These are phyloP conservation scores for Phalacrocorax aristotelis DNA, from an alignment of 2,113 vertebrate species.

Conservation along the genomic window DNA sequence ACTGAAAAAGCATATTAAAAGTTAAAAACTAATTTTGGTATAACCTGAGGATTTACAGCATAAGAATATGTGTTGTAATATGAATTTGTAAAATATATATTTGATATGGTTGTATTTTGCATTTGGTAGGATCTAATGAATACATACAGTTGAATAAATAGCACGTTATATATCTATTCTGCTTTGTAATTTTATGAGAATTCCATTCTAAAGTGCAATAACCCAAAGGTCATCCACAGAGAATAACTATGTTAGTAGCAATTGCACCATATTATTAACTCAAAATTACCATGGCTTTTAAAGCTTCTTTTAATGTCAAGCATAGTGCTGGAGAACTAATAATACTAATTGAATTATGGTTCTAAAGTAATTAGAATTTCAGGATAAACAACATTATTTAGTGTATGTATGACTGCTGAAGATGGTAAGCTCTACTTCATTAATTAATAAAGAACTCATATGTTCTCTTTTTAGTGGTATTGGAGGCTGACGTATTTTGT, in stretches of 20 bases:
- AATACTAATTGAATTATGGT: conserved; percentile 43
- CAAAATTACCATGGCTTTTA: conserved; percentile 15
- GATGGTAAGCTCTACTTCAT: conserved; percentile 13
- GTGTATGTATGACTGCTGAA: background rate
- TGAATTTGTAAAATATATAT: background rate
- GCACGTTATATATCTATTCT: background rate
- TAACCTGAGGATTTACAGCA: conserved; percentile 15
- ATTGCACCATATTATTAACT: conserved; percentile 21
- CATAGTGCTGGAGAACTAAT: conserved; percentile 1
- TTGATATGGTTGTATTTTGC: background rate
- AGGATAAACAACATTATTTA: conserved; percentile 27
- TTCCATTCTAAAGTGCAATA: conserved; percentile 26
- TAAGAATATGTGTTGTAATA: background rate
- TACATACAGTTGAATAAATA: conserved; percentile 12
- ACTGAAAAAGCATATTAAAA: conserved; percentile 39
- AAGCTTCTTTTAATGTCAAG: conserved; percentile 30
- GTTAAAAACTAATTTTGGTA: conserved; percentile 38
- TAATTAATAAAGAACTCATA: conserved; percentile 45
- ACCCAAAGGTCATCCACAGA: conserved; percentile 30
- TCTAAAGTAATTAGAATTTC: conserved; percentile 52
- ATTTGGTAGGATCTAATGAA: conserved; percentile 10
- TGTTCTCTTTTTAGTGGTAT: background rate
- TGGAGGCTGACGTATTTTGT: conserved; percentile 21
- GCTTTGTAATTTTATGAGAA: conserved; percentile 17
- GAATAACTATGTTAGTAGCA: background rate